Evolutionary conservation across 1,140 invertebrate species (phyloP), one percentile per base, ranked within the genome.

Genomic region (Penaeus indicus): DNA sequence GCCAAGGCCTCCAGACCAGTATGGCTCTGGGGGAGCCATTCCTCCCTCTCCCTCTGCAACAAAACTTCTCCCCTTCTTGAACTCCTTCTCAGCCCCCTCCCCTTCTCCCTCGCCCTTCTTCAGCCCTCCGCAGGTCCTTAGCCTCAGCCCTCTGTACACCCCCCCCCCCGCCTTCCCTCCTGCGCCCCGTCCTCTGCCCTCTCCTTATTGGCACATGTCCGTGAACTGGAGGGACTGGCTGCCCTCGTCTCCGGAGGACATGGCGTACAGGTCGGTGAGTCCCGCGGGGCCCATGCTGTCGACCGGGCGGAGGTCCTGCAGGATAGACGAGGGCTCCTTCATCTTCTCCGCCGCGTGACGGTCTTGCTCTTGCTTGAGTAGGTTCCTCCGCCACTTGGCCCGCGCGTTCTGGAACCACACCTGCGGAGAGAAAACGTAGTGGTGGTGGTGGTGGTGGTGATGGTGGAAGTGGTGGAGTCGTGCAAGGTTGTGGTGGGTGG

Each of bases 341-440:
- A 89, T 67, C 88, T 89, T 89, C 16, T 89, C 84, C 75, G 77
- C 88, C 21, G 85, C 77, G 77, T 89, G 88, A 21, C 88, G 21
- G 11, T 89, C 88, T 21, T 90, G 89, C 79, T 91, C 91, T 72
- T 91, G 91, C 63, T 90, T 90, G 84, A 91, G 62, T 32, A 91
- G 80, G 82, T 90, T 91, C 54, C 98, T 95, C 91, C 98, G 95
- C 96, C 97, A 99, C 94, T 99, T 99, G 91, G 98, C 98, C 81
- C 98, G 94, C 38, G 97, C 97, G 93, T 99, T 99, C 94, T 99
- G 98, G 94, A 99, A 99, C 98, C 98, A 99, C 80, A 99, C 98
- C 98, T 99, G 95, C 63, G 91, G 90, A 90, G 93, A 94, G 88
- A 88, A 88, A 81, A 86, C 83, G 78, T 75, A 75, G 87, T 60